Base-by-base conservation (phyloP, 1,140 invertebrate species). In the Diorhabda carinulata region DNA sequence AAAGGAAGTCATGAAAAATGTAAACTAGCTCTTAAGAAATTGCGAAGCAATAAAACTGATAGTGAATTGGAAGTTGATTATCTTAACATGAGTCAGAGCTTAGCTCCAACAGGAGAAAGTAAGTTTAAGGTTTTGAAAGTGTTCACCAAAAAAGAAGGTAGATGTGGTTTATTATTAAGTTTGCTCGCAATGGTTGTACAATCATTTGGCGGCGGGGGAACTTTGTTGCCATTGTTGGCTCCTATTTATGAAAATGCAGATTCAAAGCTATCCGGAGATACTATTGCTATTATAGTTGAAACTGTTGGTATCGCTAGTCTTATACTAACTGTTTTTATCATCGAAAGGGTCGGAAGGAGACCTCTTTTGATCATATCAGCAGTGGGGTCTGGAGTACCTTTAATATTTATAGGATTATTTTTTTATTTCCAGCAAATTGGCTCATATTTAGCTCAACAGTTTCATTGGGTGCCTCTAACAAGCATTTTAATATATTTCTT, bases 251-350 rank as follows among this genome's bases (percentile, higher is more conserved):
- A 43, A 5, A 45, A 64, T 8, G 43, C 63, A 40, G 63, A 7
- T 5, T 44, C 63, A n/a, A 10, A 47, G 2, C 40, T 64, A 25
- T 40, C 44, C n/a, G 63, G 63, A 25, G 94, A 94, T 79, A 90
- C 91, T 3, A 89, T 96, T 2, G 89, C 93, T 2, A 94, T 95
- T 62, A 88, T 95, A 41, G 86, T 96, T 67, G 94, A 92, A 8
- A 75, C 84, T n/a, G 89, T 94, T 0, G 87, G 89, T 82, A 81
- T 94, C 90, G 90, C 0, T 82, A 80, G 2, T 78, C 90, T 2
- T 90, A 91, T 2, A 90, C 90, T 0, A 70, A 91, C 2, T 81
- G 94, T 7, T 91, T 92, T 40, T 10, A 52, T 7, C 8, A 25
- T 64, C n/a, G 93, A 94, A 75, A 85, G 86, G 52, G 83, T 89